Base-by-base conservation (phyloP, 2,113 vertebrate species). In the Sceloporus undulatus region DNA sequence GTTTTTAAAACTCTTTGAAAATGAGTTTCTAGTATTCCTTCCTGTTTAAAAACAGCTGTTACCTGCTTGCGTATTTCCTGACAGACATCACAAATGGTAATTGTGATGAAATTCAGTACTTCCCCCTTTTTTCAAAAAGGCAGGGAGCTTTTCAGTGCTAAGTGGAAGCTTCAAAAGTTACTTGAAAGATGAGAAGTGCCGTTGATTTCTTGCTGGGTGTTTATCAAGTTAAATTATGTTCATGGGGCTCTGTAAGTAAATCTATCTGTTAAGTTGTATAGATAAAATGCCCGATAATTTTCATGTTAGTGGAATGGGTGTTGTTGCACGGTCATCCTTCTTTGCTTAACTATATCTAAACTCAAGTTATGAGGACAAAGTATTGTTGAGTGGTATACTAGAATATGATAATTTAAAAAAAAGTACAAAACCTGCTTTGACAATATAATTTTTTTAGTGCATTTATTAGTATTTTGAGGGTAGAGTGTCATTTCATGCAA, bases 191-290 rank as follows among this genome's bases (percentile, higher is more conserved):
- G 23, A 81, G 29, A 85, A 93, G 75, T 90, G 73, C 81, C 86
- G 34, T 29, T 88, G 0, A 0, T 18, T 3, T 9, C 84, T 91
- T 92, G 16, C 2, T 4, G 66, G 68, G 71, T 56, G 29, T 48
- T 23, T 70, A 87, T 40, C 65, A 70, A 6, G 81, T 40, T 78
- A 91, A 91, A 87, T 54, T 89, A 77, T 83, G 73, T 52, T 83
- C 59, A 95, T 93, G 93, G 92, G 94, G n/a, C 73, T 66, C 91
- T 94, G 95, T 96, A 94, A 96, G 95, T 95, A 94, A 29, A 56
- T 59, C 1, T 73, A 2, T 89, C 59, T 87, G 34, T 78, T 82
- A 62, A 56, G 4, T 76, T n/a, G 27, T 87, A 3, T 73, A 38
- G 40, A 75, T 65, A 75, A 48, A 62, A 71, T 52, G 38, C 42